These are phyloP conservation scores for Eilema caniola DNA, from an alignment of 2,888 invertebrate genomes.

Conservation along the genomic window DNA sequence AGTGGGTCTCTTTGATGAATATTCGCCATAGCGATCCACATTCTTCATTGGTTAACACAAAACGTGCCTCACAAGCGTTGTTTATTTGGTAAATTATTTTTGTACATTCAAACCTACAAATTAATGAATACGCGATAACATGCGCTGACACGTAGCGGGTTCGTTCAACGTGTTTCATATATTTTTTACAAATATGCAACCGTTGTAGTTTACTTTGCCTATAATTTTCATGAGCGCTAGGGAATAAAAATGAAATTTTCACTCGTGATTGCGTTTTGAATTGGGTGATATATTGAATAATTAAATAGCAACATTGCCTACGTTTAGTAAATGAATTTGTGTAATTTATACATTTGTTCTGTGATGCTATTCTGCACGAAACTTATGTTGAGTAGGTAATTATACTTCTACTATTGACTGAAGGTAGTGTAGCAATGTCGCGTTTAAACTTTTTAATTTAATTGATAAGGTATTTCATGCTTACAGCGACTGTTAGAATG, in stretches of 20 bases:
- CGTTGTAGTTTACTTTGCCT: slow-evolving; percentile 66
- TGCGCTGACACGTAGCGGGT: slow-evolving; percentile 46
- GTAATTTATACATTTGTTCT: slow-evolving; percentile 33
- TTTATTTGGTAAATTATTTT: slow-evolving; percentile 31
- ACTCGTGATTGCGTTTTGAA: slow-evolving; percentile 69
- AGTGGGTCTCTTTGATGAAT: slow-evolving; percentile 9
- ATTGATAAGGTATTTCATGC: neutral
- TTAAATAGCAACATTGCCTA: slow-evolving; percentile 66
- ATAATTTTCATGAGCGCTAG: slow-evolving; percentile 68
- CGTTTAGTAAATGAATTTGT: slow-evolving; percentile 53
- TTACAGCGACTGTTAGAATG: neutral
- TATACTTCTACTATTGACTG: neutral
- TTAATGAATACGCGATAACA: slow-evolving; percentile 54
- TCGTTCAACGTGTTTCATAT: slow-evolving; percentile 45
- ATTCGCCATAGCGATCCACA: neutral
- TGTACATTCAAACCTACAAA: slow-evolving; percentile 43
- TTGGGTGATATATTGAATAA: slow-evolving; percentile 70
- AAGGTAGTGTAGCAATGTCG: neutral
- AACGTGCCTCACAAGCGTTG: slow-evolving; percentile 29
- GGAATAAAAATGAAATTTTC: slow-evolving; percentile 78
- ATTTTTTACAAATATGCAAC: slow-evolving; percentile 61
- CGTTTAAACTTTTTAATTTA: neutral
- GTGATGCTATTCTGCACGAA: slow-evolving; percentile 26
- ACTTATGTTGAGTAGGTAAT: slow-evolving; percentile 11
- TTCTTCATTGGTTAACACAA: slow-evolving; percentile 33